These are phyloP conservation scores for Chrysocyon brachyurus DNA, from an alignment of 2,797 vertebrate genomes.

Conservation along the genomic window DNA sequence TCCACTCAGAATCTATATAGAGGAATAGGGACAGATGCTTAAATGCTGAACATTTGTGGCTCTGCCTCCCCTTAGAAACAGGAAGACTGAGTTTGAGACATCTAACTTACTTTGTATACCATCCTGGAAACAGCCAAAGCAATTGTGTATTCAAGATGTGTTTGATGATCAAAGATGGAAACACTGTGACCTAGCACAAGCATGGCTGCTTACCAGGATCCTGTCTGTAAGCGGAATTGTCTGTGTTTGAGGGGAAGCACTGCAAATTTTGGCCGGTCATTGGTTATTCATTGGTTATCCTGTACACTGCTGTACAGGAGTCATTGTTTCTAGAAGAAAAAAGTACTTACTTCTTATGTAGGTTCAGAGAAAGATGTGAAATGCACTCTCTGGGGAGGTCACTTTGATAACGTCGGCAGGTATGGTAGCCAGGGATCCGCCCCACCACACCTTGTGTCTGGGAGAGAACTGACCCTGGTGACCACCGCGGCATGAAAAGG, in stretches of 20 bases:
- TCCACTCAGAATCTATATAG: neutral
- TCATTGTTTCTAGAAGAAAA: conserved; percentile 21
- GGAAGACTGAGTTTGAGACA: neutral
- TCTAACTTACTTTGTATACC: neutral
- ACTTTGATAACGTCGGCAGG: neutral
- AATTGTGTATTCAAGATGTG: neutral
- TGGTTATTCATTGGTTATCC: neutral
- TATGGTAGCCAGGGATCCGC: neutral
- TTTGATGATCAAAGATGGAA: neutral
- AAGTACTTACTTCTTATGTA: neutral
- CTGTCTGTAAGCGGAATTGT: neutral
- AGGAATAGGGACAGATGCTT: neutral
- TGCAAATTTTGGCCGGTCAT: neutral
- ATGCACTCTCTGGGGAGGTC: neutral
- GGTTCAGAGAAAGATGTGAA: neutral
- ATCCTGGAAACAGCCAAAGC: conserved; percentile 40
- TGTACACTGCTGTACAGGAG: neutral
- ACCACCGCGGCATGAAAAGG: neutral
- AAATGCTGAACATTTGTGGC: neutral
- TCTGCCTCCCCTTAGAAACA: conserved; percentile 11
- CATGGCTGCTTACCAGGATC: neutral
- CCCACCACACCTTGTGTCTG: neutral
- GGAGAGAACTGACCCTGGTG: neutral
- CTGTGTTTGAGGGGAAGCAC: neutral
- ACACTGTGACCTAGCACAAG: neutral